A percentile compares a stretch with the other conserved stretches of the same genome.
Conservation (phyloP, 2,113 vertebrate genomes). For the Cacatua alba region DNA sequence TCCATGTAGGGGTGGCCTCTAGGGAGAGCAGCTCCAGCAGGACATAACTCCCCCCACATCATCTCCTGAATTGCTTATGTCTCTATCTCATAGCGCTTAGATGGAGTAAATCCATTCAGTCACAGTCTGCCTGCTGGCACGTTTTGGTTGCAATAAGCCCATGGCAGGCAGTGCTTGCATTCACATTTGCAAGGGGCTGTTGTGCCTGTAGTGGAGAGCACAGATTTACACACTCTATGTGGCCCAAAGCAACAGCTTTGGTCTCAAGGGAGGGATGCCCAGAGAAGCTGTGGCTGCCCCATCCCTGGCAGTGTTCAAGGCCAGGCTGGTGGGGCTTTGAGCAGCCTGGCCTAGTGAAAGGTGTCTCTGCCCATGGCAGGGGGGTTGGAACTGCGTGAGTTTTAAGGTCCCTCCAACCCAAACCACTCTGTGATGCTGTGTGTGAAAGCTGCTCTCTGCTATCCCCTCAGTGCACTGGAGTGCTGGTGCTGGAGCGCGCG, state of each 20-base stretch:
- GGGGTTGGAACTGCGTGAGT: too few relatives aligned
- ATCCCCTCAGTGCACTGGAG: background rate
- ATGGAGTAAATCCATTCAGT: background rate
- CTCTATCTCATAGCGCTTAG: accelerated
- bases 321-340: background rate
- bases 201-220: background rate
- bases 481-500: accelerated
- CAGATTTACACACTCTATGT: background rate
- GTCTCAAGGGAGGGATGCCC: background rate
- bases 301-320: background rate
- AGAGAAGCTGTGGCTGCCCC: too few relatives aligned
- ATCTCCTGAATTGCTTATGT: background rate
- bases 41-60: background rate
- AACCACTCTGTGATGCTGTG: accelerated
- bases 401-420: background rate
- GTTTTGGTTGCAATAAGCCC: background rate
- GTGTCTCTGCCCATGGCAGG: background rate
- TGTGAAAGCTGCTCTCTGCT: background rate
- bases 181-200: background rate
- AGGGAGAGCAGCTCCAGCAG: background rate
- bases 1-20: accelerated
- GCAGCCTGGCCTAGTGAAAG: background rate
- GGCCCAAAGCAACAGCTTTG: background rate
- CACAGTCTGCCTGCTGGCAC: background rate
- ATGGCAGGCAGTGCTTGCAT: background rate